Conservation (phyloP, 2,113 vertebrate species). For the Phylloscopus trochiloides region DNA sequence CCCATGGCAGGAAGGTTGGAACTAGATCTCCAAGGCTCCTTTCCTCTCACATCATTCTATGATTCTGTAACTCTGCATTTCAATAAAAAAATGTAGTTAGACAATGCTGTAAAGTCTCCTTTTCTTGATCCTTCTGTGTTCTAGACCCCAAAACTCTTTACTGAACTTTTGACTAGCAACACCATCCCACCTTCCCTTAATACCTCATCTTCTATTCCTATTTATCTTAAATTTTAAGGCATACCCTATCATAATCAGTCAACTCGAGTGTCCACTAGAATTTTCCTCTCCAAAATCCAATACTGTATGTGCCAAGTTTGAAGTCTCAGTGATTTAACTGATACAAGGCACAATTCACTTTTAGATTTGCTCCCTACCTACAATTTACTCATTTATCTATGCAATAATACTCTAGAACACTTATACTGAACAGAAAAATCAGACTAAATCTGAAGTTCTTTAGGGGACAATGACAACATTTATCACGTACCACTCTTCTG, state of each 20-base stretch:
- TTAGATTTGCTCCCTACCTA: background rate
- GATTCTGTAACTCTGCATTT: background rate
- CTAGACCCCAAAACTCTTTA: background rate
- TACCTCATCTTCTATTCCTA: background rate
- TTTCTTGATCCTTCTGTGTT: background rate
- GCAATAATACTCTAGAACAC: background rate
- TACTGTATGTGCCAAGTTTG: background rate
- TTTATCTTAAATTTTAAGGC: background rate
- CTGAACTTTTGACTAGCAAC: background rate
- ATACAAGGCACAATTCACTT: background rate
- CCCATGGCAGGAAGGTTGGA: background rate
- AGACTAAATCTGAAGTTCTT: background rate
- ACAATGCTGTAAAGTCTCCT: background rate
- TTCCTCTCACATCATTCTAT: background rate
- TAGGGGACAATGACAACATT: background rate
- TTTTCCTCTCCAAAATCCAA: background rate
- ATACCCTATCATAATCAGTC: background rate
- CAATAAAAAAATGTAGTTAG: background rate
- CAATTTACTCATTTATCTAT: background rate
- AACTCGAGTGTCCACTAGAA: background rate
- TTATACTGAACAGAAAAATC: background rate
- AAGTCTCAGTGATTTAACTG: background rate
- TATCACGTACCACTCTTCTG: background rate
- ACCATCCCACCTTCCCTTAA: accelerated
- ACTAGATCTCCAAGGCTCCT: background rate